phyloP scores from a whole-genome alignment of 1,140 invertebrate species.

The Zeugodacus cucurbitae region DNA sequence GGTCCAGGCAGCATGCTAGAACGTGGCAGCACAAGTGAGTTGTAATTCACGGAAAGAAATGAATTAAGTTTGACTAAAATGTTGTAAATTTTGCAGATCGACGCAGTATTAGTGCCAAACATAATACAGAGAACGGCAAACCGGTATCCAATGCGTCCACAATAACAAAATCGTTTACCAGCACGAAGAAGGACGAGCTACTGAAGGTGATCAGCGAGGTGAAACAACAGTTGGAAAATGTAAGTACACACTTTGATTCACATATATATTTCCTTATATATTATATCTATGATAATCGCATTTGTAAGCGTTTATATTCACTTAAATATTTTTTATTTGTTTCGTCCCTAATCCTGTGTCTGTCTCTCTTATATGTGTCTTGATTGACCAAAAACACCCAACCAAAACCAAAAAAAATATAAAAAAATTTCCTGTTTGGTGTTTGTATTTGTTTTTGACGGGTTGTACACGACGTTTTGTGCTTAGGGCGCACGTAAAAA shows the following conservation, averaged over 20 bases:
- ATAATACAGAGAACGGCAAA: slow-evolving; percentile 63
- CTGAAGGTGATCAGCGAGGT: slow-evolving; percentile 88
- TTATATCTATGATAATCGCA: background rate
- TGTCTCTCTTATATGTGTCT: slow-evolving; percentile 24
- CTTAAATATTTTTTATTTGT: slow-evolving; percentile 35
- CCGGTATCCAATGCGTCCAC: slow-evolving; percentile 63
- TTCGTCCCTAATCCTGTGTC: slow-evolving; percentile 19
- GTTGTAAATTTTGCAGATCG: slow-evolving; percentile 51
- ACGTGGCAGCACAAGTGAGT: slow-evolving; percentile 66
- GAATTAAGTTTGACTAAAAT: background rate
- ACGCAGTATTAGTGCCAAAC: slow-evolving; percentile 66
- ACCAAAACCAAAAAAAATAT: background rate
- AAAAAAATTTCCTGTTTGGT: slow-evolving; percentile 11
- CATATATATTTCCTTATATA: background rate
- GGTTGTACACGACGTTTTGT: slow-evolving; percentile 25
- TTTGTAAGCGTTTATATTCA: background rate
- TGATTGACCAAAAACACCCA: background rate
- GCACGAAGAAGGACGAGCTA: slow-evolving; percentile 83
- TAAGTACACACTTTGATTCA: slow-evolving; percentile 68
- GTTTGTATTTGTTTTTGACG: slow-evolving; percentile 40
- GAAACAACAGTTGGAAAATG: slow-evolving; percentile 86
- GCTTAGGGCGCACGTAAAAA: slow-evolving; percentile 59
- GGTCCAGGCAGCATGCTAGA: slow-evolving; percentile 60
- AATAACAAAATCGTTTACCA: slow-evolving; percentile 70
- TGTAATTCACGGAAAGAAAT: background rate